A percentile compares a stretch with the other conserved stretches of the same genome.
Evolutionary conservation across 2,113 vertebrate species (phyloP).

Genomic region (Morone chrysops): DNA sequence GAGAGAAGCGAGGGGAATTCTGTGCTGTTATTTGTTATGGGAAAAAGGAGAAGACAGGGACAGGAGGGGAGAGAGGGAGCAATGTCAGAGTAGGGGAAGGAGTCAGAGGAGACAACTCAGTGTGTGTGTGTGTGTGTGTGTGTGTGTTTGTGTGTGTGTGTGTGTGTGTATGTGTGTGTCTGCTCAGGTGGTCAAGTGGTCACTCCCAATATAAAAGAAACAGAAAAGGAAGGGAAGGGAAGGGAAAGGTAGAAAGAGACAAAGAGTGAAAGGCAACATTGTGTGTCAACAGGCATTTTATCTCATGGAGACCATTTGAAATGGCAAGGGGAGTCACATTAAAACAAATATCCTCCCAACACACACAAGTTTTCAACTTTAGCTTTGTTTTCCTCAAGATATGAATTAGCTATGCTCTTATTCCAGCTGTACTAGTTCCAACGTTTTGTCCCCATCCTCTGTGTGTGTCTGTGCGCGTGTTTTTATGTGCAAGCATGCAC

Average conservation of each 20-base stretch:
- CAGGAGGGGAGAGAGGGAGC: conserved; percentile 71
- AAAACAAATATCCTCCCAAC: conserved; percentile 67
- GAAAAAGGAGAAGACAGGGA: conserved; percentile 82
- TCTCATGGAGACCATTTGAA: conserved; percentile 64
- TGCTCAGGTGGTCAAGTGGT: conserved; percentile 80
- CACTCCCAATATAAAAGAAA: conserved; percentile 68
- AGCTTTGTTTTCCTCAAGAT: conserved; percentile 54
- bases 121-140: conserved; percentile 41
- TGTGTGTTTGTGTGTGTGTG: conserved; percentile 29
- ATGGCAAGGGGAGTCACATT: conserved; percentile 63
- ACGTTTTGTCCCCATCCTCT: conserved; percentile 51
- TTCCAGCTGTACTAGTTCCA: conserved; percentile 58
- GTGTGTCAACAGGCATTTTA: conserved; percentile 73
- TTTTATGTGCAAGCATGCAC: conserved; percentile 40
- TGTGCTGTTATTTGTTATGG: conserved; percentile 86
- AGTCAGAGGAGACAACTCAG: conserved; percentile 53
- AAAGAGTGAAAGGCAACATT: conserved; percentile 60
- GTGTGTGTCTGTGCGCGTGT: conserved; percentile 25
- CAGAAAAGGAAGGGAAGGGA: conserved; percentile 51
- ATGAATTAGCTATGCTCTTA: conserved; percentile 46
- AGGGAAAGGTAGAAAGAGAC: conserved; percentile 57
- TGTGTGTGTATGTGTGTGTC: conserved; percentile 42
- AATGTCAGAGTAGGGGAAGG: conserved; percentile 69
- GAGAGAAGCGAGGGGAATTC: conserved; percentile 82
- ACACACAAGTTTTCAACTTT: conserved; percentile 48